Evolutionary conservation across 2,113 vertebrate genomes (phyloP), one percentile per base, ranked within the genome.

Genomic region (Hoplias malabaricus): DNA sequence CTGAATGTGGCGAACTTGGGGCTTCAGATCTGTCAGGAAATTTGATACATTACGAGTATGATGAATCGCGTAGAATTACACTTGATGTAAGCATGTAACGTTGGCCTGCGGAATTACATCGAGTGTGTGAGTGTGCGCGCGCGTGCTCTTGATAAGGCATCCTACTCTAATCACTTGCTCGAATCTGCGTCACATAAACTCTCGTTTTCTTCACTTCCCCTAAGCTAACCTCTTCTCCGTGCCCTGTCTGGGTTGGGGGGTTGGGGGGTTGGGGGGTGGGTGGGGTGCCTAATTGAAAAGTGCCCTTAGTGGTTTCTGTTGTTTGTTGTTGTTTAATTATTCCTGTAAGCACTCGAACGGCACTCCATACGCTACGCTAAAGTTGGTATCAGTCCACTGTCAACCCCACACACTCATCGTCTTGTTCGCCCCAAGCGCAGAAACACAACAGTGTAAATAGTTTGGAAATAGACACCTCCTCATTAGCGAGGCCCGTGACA

Each of bases 381-480:
- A 33, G 25, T 65, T 69, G 31, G 23, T 73, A 82, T 79, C 80
- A 57, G 61, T 80, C 74, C 75, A 23, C 69, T 80, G 77, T 78
- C 77, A 75, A 75, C 43, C 27, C 1, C 1, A 38, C 23, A 13
- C 46, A 21, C 66, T 80, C 29, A 63, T 77, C 43, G 53, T 69
- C 62, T 80, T 70, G 59, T 73, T 80, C 75, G 65, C 70, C 68
- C 12, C 43, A 9, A 54, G 43, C 48, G 57, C 70, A 40, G 72
- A 77, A 75, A 74, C 53, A 71, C 46, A 73, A 71, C 65, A 75
- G 69, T 73, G 72, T 65, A 77, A 77, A 80, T 77, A 36, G n/a
- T 71, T 80, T 72, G 67, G 59, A 59, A 83, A 82, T 36, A 16
- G 70, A 81, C 72, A 72, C 38, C 8, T 70, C 46, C 29, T 80